Base-by-base conservation (phyloP, 2,797 vertebrate species). In the Lerista edwardsae region DNA sequence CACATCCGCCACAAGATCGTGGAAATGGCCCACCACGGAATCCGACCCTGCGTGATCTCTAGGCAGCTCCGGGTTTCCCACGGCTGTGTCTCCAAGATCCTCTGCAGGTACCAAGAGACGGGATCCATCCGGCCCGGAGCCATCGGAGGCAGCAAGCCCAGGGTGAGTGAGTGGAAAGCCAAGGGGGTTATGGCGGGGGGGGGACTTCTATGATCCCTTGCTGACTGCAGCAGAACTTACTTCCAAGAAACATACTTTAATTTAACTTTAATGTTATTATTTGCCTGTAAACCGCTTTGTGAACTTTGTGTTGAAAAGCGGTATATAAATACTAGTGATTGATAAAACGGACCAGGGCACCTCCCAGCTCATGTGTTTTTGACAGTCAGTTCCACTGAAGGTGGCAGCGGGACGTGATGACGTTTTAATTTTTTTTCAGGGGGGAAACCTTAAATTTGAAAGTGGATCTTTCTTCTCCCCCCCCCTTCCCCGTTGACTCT, bases 1-100 rank as follows among this genome's bases (percentile, higher is more conserved):
- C 98, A 99, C 91, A 99, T 99, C 94, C 97, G 98, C 64, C 98
- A 99, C 94, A 99, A 99, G 96, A 99, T 99, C 80, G 98, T 99
- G 93, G 98, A 99, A 95, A 99, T 99, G 98, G 98, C 98, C 21
- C 98, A 99, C 89, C 98, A 99, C 74, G 98, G 98, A 87, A 99
- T 99, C 95, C 95, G 98, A 86, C 98, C 98, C 92, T 99, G 98
- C 80, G 98, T 99, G 87, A 99, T 99, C 95, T 99, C 98, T 89
- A 95, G 98, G 84, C 98, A 99, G 94, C 94, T 99, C 65, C 96
- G 98, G 2, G 98, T 99, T 75, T 99, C 98, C 86, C 98, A 99
- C 69, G 98, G 98, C n/a, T 99, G 98, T 25, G 98, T 99, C 73
- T 99, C 98, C 95, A 99, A 99, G 96, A 99, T 99, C 92, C 97